Evolutionary conservation across 2,113 vertebrate species (phyloP).

Genomic region (Xiphorhynchus elegans): DNA sequence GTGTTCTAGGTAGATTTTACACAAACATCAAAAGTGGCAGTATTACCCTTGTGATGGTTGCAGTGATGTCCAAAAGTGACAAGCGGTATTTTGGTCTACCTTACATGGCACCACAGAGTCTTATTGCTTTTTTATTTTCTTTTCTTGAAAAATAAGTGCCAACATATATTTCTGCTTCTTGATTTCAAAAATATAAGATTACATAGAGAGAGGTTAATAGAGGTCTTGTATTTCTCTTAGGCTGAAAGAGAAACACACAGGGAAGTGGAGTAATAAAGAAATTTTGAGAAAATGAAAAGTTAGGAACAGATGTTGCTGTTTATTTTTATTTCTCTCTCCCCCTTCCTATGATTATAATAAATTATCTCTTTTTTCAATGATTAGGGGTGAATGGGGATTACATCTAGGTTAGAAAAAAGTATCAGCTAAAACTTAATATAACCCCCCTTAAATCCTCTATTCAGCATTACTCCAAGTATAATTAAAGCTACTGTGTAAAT

Average conservation of each 20-base stretch:
- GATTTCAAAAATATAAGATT: neutral
- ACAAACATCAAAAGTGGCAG: rapidly evolving
- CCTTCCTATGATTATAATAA: neutral
- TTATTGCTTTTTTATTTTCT: neutral
- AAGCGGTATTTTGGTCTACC: neutral
- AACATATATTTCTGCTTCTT: neutral
- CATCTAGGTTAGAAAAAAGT: conserved; percentile 8
- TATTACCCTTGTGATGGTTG: neutral
- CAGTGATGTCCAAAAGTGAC: neutral
- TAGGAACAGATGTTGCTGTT: conserved; percentile 6
- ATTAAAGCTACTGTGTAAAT: neutral
- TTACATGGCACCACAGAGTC: neutral
- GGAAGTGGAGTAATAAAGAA: neutral
- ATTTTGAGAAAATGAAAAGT: neutral
- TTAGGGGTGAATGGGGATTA: conserved; percentile 14
- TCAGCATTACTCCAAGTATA: neutral
- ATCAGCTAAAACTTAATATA: neutral
- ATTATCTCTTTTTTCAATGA: neutral
- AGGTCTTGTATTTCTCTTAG: neutral
- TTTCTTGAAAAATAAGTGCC: neutral
- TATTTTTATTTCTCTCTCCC: conserved; percentile 7
- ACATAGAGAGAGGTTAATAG: neutral
- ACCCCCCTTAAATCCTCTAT: neutral
- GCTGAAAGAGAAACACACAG: neutral
- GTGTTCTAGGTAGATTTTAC: neutral